phyloP scores from a whole-genome alignment of 1,140 invertebrate genomes.

The Anastatus disparis region DNA sequence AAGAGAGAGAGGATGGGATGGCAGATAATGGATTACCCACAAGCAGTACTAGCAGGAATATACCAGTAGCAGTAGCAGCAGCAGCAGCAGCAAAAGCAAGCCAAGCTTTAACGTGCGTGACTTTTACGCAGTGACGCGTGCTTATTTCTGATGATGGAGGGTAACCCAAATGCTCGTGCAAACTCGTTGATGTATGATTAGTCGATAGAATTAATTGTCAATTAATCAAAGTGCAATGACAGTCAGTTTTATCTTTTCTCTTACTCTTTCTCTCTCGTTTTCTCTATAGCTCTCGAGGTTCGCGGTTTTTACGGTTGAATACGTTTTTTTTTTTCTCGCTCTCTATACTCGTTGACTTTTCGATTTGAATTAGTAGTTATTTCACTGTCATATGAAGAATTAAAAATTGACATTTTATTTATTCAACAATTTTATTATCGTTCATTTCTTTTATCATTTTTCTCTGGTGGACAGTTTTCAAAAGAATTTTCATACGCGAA shows the following conservation, averaged over 20 bases:
- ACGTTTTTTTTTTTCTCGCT: background rate
- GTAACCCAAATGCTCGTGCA: background rate
- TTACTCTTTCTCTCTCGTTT: no score
- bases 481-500: no score
- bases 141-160: background rate
- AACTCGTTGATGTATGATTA: constrained; percentile 5
- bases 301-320: background rate
- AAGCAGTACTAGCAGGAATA: constrained; percentile 9
- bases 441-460: no score
- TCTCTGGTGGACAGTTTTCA: no score
- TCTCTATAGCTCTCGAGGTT: no score
- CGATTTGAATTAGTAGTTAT: background rate
- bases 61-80: no score
- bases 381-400: no score
- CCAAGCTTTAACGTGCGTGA: no score
- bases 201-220: constrained; percentile 24
- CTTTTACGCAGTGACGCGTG: constrained; percentile 14
- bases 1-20: background rate
- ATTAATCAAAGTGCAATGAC: constrained; percentile 1
- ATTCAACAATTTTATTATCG: no score
- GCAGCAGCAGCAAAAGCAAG: no score
- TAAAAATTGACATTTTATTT: no score
- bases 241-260: background rate
- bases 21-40: constrained; percentile 13
- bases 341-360: background rate